phyloP scores from a whole-genome alignment of 2,888 invertebrate species.

The Xestobium rufovillosum region DNA sequence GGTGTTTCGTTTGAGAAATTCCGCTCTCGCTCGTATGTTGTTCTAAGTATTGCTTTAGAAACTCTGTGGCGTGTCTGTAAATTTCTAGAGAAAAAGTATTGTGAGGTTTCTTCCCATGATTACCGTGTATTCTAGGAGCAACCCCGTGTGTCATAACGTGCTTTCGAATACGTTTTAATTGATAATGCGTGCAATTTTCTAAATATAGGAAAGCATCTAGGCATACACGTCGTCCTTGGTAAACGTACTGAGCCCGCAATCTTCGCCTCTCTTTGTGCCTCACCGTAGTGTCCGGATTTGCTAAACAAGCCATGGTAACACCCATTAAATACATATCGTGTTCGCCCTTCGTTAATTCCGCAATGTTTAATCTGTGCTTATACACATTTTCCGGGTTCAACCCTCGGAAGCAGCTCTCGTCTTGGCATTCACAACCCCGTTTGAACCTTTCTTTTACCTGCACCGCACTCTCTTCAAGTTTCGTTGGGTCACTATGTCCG shows the following conservation, averaged over 20 bases:
- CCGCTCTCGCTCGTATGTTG: constrained; percentile 53
- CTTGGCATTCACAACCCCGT: constrained; percentile 70
- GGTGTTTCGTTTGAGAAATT: constrained; percentile 46
- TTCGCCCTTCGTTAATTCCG: constrained; percentile 71
- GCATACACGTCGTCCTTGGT: constrained; percentile 69
- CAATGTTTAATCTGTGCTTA: constrained; percentile 68
- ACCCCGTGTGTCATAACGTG: constrained; percentile 75
- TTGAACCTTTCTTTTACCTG: constrained; percentile 63
- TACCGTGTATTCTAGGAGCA: constrained; percentile 69
- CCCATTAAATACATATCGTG: constrained; percentile 82
- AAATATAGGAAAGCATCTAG: constrained; percentile 71
- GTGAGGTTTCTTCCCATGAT: constrained; percentile 72
- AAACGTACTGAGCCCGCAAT: constrained; percentile 67
- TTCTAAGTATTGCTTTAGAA: constrained; percentile 64
- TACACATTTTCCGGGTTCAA: constrained; percentile 68
- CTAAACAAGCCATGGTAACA: constrained; percentile 73
- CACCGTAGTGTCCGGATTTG: constrained; percentile 65
- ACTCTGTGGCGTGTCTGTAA: constrained; percentile 70
- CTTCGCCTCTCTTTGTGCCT: constrained; percentile 65
- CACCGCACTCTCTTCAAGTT: constrained; percentile 60
- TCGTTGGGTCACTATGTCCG: constrained; percentile 48
- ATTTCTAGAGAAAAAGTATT: constrained; percentile 73
- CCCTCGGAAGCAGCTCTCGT: constrained; percentile 66
- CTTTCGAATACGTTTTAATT: constrained; percentile 67
- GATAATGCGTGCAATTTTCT: constrained; percentile 73